Evolutionary conservation across 2,113 vertebrate species (phyloP), one percentile per base, ranked within the genome.

Genomic region (Sinocyclocheilus maitianheensis): DNA sequence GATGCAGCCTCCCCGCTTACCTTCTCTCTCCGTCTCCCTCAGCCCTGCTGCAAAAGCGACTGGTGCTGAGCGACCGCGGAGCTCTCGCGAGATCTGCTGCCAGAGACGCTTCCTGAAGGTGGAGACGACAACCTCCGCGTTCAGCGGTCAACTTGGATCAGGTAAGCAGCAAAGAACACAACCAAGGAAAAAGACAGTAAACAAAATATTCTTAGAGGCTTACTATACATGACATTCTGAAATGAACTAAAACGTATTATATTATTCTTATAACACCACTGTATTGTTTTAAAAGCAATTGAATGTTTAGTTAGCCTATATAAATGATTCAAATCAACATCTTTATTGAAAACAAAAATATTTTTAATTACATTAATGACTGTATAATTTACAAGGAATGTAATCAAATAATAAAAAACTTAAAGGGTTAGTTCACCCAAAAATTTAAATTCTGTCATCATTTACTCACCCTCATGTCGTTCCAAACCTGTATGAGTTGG

Each of bases 1-100:
- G 96, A 97, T 97, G 95, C 96, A 94, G 94, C 95, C 93, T 95
- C 93, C 96, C 95, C 94, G 94, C 95, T 37, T 37, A 93, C 95
- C 96, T 96, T 96, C 95, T 96, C 96, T 95, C 95, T 86, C 94
- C 94, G 93, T 96, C 94, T 96, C 96, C 95, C 96, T 95, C 95
- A 95, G 95, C 95, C 96, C 94, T 74, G 69, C 82, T 62, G 85
- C 77, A 81, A 72, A 26, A 48, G 84, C 77, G 53, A 80, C 76
- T 83, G 76, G 75, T 81, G 86, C 84, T 65, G 93, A 95, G 95
- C 94, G 94, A 93, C 92, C 92, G 91, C 90, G 91, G 90, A 93
- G 93, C 93, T 97, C 95, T 97, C 97, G 96, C 97, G 96, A 97
- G 96, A 97, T 94, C 94, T 93, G 93, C 37, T 40, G 77, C 26